These are phyloP conservation scores for Camelus bactrianus DNA, from an alignment of 2,113 vertebrate species.

Conservation along the genomic window DNA sequence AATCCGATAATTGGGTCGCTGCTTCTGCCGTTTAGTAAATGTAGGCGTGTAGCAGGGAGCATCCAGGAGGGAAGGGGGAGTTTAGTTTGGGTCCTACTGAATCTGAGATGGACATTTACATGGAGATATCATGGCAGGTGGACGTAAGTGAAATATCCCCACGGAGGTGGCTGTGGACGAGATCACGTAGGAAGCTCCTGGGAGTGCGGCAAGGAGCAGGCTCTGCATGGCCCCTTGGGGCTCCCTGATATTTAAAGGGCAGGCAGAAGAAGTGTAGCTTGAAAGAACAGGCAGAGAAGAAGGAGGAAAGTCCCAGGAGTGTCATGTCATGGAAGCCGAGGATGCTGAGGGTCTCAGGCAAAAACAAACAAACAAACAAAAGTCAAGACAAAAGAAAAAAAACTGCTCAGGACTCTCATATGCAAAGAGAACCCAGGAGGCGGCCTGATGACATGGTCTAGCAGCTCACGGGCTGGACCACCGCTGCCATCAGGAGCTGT, in stretches of 20 bases:
- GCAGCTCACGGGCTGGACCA: background rate
- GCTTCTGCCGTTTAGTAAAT: background rate
- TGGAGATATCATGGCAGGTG: background rate
- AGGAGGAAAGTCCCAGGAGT: background rate
- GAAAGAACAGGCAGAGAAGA: background rate
- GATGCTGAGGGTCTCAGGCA: background rate
- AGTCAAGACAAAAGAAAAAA: too few species aligned
- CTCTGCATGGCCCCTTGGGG: background rate
- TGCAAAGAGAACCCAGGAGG: background rate
- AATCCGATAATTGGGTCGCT: background rate
- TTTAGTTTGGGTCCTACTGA: background rate
- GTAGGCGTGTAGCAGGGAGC: background rate
- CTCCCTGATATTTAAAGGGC: background rate
- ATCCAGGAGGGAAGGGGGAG: too few species aligned
- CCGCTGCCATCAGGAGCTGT: background rate
- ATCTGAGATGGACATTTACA: background rate
- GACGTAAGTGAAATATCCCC: background rate
- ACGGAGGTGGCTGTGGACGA: background rate
- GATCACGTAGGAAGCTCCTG: background rate
- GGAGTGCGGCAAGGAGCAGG: background rate
- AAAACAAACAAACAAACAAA: background rate
- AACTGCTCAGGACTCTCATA: background rate
- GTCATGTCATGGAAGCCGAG: background rate
- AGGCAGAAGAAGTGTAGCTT: background rate
- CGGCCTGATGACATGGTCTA: background rate